A percentile compares a stretch with the other conserved stretches of the same genome.
Evolutionary conservation across 2,797 vertebrate species (phyloP).

Genomic region (Gadopsis marmoratus): DNA sequence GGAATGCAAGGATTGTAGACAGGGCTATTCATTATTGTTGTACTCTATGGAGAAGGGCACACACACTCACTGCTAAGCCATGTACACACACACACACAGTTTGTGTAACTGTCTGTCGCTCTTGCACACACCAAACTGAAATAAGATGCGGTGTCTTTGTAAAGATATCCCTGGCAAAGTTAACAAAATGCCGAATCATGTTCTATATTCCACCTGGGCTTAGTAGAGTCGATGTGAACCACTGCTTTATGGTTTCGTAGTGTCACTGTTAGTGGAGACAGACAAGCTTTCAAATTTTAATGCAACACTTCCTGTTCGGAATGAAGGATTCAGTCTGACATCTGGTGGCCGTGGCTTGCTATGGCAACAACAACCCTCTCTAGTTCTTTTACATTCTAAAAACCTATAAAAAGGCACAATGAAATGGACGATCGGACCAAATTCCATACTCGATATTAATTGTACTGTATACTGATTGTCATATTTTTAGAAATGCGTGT

Average conservation of each 20-base stretch:
- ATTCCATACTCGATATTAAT: not conserved
- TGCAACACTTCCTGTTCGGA: slow-evolving; percentile 19
- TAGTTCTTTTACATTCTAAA: not conserved
- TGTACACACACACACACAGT: not conserved
- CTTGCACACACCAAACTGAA: not conserved
- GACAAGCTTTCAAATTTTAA: not conserved
- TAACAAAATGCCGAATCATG: not conserved
- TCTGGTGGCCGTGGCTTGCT: slow-evolving; percentile 66
- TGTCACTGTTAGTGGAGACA: not conserved
- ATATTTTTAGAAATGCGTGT: not conserved
- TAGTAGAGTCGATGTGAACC: not conserved
- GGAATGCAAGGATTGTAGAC: slow-evolving; percentile 30
- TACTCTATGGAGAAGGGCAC: not conserved
- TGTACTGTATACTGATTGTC: not conserved
- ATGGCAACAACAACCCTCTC: slow-evolving; percentile 66
- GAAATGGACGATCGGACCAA: not conserved
- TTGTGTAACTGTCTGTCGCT: not conserved
- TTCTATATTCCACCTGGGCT: not conserved
- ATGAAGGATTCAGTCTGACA: slow-evolving; percentile 62
- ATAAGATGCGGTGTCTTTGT: not conserved
- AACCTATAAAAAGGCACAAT: not conserved
- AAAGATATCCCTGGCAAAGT: not conserved
- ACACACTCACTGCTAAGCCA: not conserved
- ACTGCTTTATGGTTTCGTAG: not conserved
- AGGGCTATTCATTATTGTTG: slow-evolving; percentile 23